phyloP scores from a whole-genome alignment of 2,888 invertebrate species.

The Ectobius pallidus region DNA sequence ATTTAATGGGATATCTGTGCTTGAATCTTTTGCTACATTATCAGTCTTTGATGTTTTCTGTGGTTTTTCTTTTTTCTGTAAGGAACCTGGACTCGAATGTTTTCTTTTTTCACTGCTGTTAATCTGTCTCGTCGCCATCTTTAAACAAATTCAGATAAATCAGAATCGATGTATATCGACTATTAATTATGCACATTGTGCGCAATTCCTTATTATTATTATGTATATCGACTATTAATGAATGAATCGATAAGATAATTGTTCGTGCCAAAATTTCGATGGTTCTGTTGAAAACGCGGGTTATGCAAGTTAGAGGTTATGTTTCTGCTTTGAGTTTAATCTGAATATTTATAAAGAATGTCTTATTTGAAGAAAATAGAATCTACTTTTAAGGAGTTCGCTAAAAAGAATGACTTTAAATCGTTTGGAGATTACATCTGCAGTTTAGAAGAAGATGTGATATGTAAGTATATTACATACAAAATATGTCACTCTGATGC shows the following conservation, averaged over 20 bases:
- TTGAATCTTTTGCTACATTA: not conserved
- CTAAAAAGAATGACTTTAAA: not conserved
- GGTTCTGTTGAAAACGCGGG: too few relatives aligned
- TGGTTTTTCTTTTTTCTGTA: constrained; percentile 10
- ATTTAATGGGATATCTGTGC: not conserved
- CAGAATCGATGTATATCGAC: too few relatives aligned
- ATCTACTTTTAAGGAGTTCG: not conserved
- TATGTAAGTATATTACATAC: constrained; percentile 48
- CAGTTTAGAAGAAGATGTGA: constrained; percentile 45
- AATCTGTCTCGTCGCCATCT: constrained; percentile 17
- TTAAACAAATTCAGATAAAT: not conserved
- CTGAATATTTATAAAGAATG: too few relatives aligned
- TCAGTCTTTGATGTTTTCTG: constrained; percentile 24
- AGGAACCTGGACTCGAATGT: not conserved
- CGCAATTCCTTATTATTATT: too few relatives aligned
- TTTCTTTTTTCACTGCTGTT: constrained; percentile 8
- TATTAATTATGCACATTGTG: too few relatives aligned
- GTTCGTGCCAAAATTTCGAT: too few relatives aligned
- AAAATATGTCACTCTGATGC: constrained; percentile 49
- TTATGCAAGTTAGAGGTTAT: too few relatives aligned
- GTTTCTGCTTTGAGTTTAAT: too few relatives aligned
- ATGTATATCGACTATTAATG: too few relatives aligned
- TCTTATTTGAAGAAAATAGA: not conserved
- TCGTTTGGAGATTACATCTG: not conserved
- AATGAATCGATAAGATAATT: too few relatives aligned